Percentiles rank a stretch among this genome's conserved stretches.
These are phyloP conservation scores for Suillia variegata DNA, from an alignment of 2,888 invertebrate genomes.

Conservation along the genomic window DNA sequence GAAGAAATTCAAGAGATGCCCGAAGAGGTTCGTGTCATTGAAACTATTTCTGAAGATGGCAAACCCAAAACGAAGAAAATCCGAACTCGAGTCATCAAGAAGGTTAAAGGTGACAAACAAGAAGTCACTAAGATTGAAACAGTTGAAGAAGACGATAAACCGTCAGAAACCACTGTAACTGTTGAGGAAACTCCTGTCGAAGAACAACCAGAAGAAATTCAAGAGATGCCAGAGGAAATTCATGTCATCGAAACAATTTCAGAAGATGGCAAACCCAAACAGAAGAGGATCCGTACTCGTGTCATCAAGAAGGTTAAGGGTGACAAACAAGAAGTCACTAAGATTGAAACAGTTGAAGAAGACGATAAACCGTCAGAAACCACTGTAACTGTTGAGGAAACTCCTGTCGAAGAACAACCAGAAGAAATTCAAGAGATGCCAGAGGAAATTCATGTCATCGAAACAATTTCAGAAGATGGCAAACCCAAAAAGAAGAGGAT, in stretches of 20 bases:
- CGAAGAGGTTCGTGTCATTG: conserved; percentile 14
- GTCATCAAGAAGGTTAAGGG: conserved; percentile 31
- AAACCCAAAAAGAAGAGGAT: conserved; percentile 33
- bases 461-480: conserved; percentile 30
- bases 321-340: conserved; percentile 31
- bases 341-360: conserved; percentile 27
- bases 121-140: conserved; percentile 16
- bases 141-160: conserved; percentile 17
- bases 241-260: conserved; percentile 22
- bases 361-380: conserved; percentile 26
- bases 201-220: conserved; percentile 15
- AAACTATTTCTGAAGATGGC: conserved; percentile 17
- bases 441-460: conserved; percentile 28
- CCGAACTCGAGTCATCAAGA: conserved; percentile 18
- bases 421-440: conserved; percentile 28
- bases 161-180: conserved; percentile 18
- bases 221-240: conserved; percentile 19
- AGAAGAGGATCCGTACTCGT: conserved; percentile 27
- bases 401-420: conserved; percentile 18
- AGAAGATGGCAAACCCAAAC: conserved; percentile 26
- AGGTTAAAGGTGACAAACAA: conserved; percentile 9
- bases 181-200: conserved; percentile 17
- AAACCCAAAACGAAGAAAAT: conserved; percentile 19
- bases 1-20: conserved; percentile 8
- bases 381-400: conserved; percentile 27